Evolutionary conservation across 2,113 vertebrate genomes (phyloP).

Genomic region (Tympanuchus pallidicinctus): DNA sequence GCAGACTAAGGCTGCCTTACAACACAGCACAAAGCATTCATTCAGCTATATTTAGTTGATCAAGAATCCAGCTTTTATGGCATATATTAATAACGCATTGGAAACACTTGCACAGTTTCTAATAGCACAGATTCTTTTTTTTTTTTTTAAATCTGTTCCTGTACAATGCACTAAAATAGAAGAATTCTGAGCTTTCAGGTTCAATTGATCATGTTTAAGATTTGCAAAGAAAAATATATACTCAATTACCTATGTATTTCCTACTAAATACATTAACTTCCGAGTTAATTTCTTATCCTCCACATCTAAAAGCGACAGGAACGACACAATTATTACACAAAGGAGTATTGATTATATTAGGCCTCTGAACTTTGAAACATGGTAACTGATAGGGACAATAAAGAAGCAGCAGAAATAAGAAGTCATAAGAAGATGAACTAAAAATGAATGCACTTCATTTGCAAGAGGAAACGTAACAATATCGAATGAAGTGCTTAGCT

Average conservation of each 20-base stretch:
- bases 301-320: not conserved
- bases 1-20: not conserved
- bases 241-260: constrained; percentile 58
- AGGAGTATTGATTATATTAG: not conserved
- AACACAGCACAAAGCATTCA: constrained; percentile 37
- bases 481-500: not conserved
- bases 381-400: not conserved
- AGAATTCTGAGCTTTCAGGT: constrained; percentile 17
- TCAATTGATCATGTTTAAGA: constrained; percentile 53
- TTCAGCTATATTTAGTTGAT: constrained; percentile 28
- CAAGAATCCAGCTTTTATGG: constrained; percentile 30
- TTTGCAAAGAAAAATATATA: constrained; percentile 37
- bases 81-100: constrained; percentile 67
- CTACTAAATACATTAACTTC: constrained; percentile 61
- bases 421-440: not conserved
- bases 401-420: not conserved
- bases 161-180: not conserved
- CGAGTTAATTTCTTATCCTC: not conserved
- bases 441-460: not conserved
- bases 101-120: constrained; percentile 34
- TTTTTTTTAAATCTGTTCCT: constrained; percentile 20
- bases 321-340: not conserved
- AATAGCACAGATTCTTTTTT: not conserved
- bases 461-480: not conserved
- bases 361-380: not conserved